Evolutionary conservation across 2,888 invertebrate species (phyloP).

Genomic region (Limenitis camilla): DNA sequence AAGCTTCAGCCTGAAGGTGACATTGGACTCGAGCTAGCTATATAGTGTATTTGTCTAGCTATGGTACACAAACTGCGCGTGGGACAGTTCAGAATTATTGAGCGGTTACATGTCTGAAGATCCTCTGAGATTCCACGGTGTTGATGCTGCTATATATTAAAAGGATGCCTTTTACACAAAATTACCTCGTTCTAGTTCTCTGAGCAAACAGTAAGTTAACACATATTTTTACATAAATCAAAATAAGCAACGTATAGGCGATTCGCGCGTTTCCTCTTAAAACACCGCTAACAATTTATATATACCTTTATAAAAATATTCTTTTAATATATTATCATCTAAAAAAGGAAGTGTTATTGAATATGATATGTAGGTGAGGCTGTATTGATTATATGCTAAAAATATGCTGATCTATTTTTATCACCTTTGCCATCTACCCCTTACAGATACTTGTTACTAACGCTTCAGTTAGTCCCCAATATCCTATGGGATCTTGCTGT

Average conservation of each 20-base stretch:
- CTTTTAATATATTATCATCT: too few species aligned
- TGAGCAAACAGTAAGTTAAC: background rate
- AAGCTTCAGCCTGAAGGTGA: conserved; percentile 30
- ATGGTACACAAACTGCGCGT: background rate
- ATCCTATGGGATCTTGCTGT: too few species aligned
- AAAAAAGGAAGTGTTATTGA: background rate
- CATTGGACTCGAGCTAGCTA: conserved; percentile 17
- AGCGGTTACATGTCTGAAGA: conserved; percentile 3
- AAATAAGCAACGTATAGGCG: too few species aligned
- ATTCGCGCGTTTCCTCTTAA: too few species aligned
- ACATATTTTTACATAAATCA: too few species aligned
- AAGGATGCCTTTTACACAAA: too few species aligned
- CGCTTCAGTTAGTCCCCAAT: too few species aligned
- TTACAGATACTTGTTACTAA: too few species aligned
- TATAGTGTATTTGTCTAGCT: background rate
- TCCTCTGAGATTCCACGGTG: background rate
- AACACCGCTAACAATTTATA: too few species aligned
- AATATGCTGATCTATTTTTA: background rate
- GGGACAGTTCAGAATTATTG: background rate
- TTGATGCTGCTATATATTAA: background rate
- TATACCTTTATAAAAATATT: too few species aligned
- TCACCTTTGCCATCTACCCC: background rate
- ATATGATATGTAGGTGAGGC: background rate
- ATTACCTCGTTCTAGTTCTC: background rate
- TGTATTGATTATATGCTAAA: conserved; percentile 10